These are phyloP conservation scores for Drosophila colorata DNA, from an alignment of 2,888 invertebrate genomes.

Conservation along the genomic window DNA sequence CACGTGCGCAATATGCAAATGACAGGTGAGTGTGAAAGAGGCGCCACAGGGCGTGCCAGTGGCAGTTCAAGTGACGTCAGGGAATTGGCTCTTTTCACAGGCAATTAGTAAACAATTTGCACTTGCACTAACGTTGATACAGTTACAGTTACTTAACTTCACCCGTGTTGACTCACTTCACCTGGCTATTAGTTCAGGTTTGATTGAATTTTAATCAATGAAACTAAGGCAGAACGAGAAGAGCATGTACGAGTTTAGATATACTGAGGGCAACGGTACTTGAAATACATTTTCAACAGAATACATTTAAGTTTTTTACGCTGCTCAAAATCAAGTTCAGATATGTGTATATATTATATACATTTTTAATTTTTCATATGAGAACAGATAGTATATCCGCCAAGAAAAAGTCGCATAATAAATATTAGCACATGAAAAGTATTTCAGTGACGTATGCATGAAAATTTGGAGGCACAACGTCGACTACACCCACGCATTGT, in stretches of 20 bases:
- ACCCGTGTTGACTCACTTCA: slow-evolving; percentile 28
- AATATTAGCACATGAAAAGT: slow-evolving; percentile 22
- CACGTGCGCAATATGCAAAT: slow-evolving; percentile 61
- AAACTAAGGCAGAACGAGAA: background rate
- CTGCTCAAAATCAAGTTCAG: slow-evolving; percentile 53
- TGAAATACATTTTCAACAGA: background rate
- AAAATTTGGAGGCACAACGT: slow-evolving; percentile 28
- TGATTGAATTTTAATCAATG: slow-evolving; percentile 46
- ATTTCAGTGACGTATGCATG: slow-evolving; percentile 46
- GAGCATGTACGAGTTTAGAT: background rate
- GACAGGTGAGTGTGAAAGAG: slow-evolving; percentile 32
- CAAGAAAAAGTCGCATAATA: slow-evolving; percentile 12
- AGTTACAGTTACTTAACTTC: slow-evolving; percentile 25
- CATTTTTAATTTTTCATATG: slow-evolving; percentile 7
- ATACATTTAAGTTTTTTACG: background rate
- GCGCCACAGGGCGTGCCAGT: slow-evolving; percentile 14
- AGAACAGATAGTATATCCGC: slow-evolving; percentile 3
- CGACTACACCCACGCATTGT: slow-evolving; percentile 49
- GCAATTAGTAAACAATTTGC: slow-evolving; percentile 54
- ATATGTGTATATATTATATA: background rate
- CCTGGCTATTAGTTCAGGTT: slow-evolving; percentile 22
- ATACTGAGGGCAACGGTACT: background rate
- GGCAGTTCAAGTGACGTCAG: slow-evolving; percentile 51
- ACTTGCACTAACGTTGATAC: slow-evolving; percentile 17
- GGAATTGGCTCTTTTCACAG: slow-evolving; percentile 29